Conservation (phyloP, 2,888 invertebrate species). For the Margaritifera margaritifera region DNA sequence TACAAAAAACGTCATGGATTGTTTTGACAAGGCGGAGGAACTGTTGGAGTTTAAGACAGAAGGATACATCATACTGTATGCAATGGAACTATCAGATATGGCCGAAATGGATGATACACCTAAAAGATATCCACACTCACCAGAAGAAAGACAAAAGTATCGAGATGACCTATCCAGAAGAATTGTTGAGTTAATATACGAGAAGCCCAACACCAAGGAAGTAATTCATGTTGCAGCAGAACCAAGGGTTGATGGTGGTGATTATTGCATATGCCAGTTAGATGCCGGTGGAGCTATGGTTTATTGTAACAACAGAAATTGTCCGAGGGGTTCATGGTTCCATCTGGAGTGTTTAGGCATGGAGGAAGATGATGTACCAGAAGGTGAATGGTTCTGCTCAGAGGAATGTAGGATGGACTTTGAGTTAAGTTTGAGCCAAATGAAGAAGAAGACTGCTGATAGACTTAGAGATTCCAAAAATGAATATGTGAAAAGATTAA, state of each 20-base stretch:
- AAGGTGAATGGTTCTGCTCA: slow-evolving; percentile 15
- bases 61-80: slow-evolving; percentile 8
- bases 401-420: slow-evolving; percentile 4
- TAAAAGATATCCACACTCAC: background rate
- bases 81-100: slow-evolving; percentile 5
- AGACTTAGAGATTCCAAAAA: slow-evolving; percentile 8
- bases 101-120: slow-evolving; percentile 6
- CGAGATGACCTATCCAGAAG: background rate
- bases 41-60: slow-evolving; percentile 12
- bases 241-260: background rate
- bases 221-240: slow-evolving; percentile 3
- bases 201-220: slow-evolving; percentile 5
- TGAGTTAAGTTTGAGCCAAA: background rate
- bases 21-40: slow-evolving; percentile 12
- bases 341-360: slow-evolving; percentile 17
- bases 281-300: slow-evolving; percentile 10
- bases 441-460: slow-evolving; percentile 2
- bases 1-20: slow-evolving; percentile 16
- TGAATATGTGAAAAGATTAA: slow-evolving; percentile 12
- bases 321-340: slow-evolving; percentile 15
- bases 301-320: slow-evolving; percentile 10
- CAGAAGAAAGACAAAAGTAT: background rate
- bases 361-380: slow-evolving; percentile 14
- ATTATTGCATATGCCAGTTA: slow-evolving; percentile 8
- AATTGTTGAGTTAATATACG: slow-evolving; percentile 6